Evolutionary conservation across 2,113 vertebrate genomes (phyloP).

Genomic region (Anhinga rufa): DNA sequence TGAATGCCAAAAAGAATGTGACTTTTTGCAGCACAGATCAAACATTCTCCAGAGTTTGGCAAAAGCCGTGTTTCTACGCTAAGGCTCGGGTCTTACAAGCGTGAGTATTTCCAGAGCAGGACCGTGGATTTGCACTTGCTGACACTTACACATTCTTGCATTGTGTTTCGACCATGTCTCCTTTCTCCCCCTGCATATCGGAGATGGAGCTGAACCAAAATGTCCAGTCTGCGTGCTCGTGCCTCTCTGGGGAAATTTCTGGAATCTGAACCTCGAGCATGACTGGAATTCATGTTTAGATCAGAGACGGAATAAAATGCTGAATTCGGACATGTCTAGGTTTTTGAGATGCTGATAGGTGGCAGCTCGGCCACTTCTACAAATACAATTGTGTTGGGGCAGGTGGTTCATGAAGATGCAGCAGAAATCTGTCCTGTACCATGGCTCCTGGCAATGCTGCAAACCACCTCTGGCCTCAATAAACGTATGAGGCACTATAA

Average conservation of each 20-base stretch:
- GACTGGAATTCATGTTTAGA: constrained; percentile 33
- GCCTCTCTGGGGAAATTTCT: constrained; percentile 1
- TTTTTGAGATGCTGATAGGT: neutral
- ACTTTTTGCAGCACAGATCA: constrained; percentile 44
- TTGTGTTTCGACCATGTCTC: constrained; percentile 34
- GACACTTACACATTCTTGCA: constrained; percentile 58
- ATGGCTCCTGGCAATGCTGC: neutral
- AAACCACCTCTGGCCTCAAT: neutral
- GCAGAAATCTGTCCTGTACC: neutral
- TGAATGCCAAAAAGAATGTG: constrained; percentile 60
- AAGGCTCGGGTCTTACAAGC: neutral
- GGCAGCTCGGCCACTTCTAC: neutral
- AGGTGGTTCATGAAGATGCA: neutral
- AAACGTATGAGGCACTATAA: neutral
- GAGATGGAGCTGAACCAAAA: constrained; percentile 48
- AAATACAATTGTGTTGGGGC: neutral
- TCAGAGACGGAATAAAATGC: neutral
- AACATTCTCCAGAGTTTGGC: constrained; percentile 56
- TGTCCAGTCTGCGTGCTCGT: constrained; percentile 12
- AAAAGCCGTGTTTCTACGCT: neutral
- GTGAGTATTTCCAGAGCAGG: constrained; percentile 56
- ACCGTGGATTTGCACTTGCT: constrained; percentile 36
- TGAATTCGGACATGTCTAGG: neutral
- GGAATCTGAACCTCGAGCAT: neutral
- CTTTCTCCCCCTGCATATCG: neutral